These are phyloP conservation scores for Phyllostomus discolor DNA, from an alignment of 2,113 vertebrate species.

Conservation along the genomic window DNA sequence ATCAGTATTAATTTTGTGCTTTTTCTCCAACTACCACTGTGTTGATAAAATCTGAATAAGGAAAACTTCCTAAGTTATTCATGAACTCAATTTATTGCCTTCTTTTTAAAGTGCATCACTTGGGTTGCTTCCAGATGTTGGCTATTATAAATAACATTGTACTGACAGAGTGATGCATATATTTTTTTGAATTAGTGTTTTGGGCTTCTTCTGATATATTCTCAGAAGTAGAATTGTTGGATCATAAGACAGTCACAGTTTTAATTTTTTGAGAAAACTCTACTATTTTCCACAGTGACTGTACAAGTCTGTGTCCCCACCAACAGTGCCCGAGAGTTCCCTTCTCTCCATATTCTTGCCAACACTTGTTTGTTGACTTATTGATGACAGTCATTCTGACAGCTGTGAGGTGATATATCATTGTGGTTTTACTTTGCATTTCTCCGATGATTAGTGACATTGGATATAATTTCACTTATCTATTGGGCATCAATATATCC, in stretches of 20 bases:
- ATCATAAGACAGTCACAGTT: not conserved
- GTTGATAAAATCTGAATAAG: not conserved
- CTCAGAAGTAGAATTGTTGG: not conserved
- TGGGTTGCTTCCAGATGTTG: not conserved
- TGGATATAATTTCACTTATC: too few species aligned
- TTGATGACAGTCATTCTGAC: not conserved
- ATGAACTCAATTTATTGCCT: not conserved
- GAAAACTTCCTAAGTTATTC: not conserved
- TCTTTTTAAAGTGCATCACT: not conserved
- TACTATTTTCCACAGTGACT: not conserved
- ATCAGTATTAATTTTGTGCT: not conserved
- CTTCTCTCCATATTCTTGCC: not conserved
- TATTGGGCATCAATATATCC: too few species aligned
- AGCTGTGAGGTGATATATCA: not conserved
- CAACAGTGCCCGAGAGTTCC: not conserved
- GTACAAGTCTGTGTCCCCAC: not conserved
- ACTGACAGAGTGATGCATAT: not conserved
- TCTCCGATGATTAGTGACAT: too few species aligned
- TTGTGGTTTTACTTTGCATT: too few species aligned
- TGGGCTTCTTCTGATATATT: not conserved
- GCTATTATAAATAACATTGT: too few species aligned
- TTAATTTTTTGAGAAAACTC: not conserved
- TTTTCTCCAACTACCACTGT: not conserved
- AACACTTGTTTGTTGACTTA: not conserved
- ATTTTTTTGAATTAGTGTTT: not conserved